Evolutionary conservation across 2,113 vertebrate species (phyloP), one percentile per base, ranked within the genome.

Genomic region (Arothron firmamentum): DNA sequence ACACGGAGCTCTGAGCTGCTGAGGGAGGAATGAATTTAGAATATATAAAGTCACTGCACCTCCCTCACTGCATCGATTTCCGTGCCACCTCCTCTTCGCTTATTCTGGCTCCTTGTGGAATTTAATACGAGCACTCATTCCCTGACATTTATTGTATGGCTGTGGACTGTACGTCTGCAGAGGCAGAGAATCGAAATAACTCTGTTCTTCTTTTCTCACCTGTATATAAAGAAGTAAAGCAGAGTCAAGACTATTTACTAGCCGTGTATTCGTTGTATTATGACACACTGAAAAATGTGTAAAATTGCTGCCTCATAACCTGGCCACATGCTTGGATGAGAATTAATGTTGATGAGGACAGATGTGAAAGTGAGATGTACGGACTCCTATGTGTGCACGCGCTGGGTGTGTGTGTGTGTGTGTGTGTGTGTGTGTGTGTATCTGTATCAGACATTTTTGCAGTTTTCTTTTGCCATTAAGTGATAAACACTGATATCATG

Each of bases 1-100:
- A 59, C 51, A 2, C 11, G 45, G 56, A 72, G 45, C 41, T 70
- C 50, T 19, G 41, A 61, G 65, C 49, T 23, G 43, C 16, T 45
- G 57, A 61, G 43, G 65, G 66, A 62, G 48, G 64, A 28, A 58
- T 28, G 19, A 59, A 72, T 2, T 19, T 18, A 16, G 23, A 18
- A 42, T 53, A 60, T 63, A 62, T 52, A 28, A 15, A 46, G 14
- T 46, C 7, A 2, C 14, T 46, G 45, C 16, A 46, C 45, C 45
- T 46, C 45, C 45, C 17, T n/a, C 45, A 17, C 45, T n/a, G 14
- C 45, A 16, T 47, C 4, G 4, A 17, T n/a, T n/a, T n/a, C 45
- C n/a, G 10, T n/a, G 15, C 45, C 45, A 17, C 45, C 45, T 47
- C 3, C 17, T n/a, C 16, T 47, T n/a, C 45, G 9, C 45, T 46